phyloP scores from a whole-genome alignment of 2,797 vertebrate genomes.

The Tragopan temminckii region DNA sequence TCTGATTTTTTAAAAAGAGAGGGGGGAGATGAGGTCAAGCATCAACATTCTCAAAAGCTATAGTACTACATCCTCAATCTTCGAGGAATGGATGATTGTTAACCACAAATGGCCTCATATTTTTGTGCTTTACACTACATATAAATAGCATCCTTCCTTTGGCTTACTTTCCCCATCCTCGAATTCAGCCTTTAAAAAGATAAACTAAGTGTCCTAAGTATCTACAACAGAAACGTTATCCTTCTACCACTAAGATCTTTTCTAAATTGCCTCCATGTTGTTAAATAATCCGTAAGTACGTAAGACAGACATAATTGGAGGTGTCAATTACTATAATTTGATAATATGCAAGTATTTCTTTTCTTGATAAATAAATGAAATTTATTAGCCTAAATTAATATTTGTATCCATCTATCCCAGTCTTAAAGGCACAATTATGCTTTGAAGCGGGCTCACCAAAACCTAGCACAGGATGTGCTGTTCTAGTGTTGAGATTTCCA shows the following conservation, averaged over 20 bases:
- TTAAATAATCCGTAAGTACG: background rate
- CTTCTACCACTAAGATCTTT: background rate
- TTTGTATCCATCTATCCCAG: background rate
- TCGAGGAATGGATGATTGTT: background rate
- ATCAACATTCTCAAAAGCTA: constrained; percentile 7
- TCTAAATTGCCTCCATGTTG: background rate
- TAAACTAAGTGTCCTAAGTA: background rate
- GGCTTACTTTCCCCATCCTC: background rate
- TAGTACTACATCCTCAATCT: background rate
- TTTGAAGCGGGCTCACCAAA: background rate
- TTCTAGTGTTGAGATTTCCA: background rate
- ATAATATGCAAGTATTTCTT: background rate
- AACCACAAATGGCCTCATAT: background rate
- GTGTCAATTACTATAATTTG: background rate
- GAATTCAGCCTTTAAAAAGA: background rate
- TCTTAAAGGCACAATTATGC: background rate
- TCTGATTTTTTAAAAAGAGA: background rate
- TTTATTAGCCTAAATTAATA: background rate
- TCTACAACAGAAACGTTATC: background rate
- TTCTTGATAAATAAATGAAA: background rate
- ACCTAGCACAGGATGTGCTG: background rate
- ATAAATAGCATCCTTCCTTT: background rate
- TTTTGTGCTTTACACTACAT: background rate
- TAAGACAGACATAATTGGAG: background rate
- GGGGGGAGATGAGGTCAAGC: background rate